A percentile compares a stretch with the other conserved stretches of the same genome.
Evolutionary conservation across 2,888 invertebrate species (phyloP).

Genomic region (Anthoptus insignis): DNA sequence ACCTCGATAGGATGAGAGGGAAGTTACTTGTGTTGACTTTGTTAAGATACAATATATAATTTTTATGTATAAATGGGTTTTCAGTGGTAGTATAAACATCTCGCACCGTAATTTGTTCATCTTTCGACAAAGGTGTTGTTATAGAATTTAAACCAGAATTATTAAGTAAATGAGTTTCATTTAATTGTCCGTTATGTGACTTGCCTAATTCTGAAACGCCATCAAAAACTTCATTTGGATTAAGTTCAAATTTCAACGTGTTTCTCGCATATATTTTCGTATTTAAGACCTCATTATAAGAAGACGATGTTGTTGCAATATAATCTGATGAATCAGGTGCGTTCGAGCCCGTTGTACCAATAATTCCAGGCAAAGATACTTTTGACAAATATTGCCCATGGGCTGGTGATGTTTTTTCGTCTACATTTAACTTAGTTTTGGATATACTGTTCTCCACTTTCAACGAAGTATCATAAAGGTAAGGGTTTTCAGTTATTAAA

Average conservation of each 20-base stretch:
- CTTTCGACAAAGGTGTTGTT: background rate
- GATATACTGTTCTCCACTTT: background rate
- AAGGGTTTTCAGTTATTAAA: background rate
- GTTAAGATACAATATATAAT: background rate
- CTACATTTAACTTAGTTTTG: background rate
- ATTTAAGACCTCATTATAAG: no score
- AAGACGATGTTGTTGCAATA: background rate
- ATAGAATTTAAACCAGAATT: background rate
- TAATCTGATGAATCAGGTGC: background rate
- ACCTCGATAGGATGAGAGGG: no score
- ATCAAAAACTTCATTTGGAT: no score
- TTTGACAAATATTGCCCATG: background rate
- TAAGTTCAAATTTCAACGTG: no score
- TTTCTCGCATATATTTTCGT: no score
- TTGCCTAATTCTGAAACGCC: no score
- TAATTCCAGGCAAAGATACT: background rate
- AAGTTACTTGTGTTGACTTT: background rate
- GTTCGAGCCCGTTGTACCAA: background rate
- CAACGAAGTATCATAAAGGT: background rate
- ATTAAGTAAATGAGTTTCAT: no score
- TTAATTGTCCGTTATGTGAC: no score
- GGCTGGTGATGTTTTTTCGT: background rate
- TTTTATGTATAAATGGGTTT: background rate
- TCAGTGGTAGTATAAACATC: background rate
- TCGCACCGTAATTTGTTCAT: background rate